Evolutionary conservation across 1,140 invertebrate species (phyloP).

Genomic region (Drosophila bocki): DNA sequence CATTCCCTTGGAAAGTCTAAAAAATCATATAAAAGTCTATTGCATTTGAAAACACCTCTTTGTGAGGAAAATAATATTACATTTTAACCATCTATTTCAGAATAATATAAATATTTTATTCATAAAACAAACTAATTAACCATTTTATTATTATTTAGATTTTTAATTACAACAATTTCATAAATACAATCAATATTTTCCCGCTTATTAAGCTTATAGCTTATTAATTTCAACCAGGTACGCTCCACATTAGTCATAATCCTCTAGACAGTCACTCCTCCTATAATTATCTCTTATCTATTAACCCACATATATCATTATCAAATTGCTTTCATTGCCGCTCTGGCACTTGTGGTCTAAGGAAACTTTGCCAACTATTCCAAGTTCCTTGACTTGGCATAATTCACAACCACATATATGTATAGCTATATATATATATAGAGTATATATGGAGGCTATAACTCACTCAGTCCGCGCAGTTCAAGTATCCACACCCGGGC

Average conservation of each 20-base stretch:
- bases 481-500: constrained; percentile 42
- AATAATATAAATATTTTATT: too few relatives aligned
- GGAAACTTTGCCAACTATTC: constrained; percentile 52
- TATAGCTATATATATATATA: neutral
- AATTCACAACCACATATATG: constrained; percentile 33
- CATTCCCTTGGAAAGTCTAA: neutral
- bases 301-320: constrained; percentile 46
- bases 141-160: neutral
- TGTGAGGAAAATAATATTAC: too few relatives aligned
- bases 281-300: constrained; percentile 10
- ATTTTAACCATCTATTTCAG: too few relatives aligned
- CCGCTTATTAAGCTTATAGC: neutral
- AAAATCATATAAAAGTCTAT: neutral
- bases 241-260: neutral
- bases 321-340: constrained; percentile 49
- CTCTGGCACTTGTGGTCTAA: constrained; percentile 38
- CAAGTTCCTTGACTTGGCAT: constrained; percentile 59
- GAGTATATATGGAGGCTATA: constrained; percentile 30
- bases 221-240: constrained; percentile 22
- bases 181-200: neutral
- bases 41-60: too few relatives aligned
- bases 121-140: neutral
- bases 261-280: too few relatives aligned
- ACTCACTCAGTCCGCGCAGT: constrained; percentile 21
- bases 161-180: neutral